These are phyloP conservation scores for Halictus quadricinctus DNA, from an alignment of 2,888 invertebrate species.

Conservation along the genomic window DNA sequence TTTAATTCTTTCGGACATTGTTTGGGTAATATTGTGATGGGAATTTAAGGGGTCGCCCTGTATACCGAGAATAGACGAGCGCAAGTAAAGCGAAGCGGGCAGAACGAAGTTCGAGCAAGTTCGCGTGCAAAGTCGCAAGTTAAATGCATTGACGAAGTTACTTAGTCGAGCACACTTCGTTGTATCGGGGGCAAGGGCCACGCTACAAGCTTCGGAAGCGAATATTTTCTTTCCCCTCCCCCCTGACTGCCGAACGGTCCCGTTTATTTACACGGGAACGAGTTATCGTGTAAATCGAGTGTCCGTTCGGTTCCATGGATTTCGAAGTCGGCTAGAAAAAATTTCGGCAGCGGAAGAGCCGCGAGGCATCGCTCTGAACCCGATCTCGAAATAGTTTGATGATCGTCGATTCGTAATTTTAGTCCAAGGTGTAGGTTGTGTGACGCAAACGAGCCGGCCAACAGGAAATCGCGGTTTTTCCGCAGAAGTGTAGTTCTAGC, in stretches of 20 bases:
- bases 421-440: conserved; percentile 78
- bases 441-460: conserved; percentile 75
- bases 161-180: neutral
- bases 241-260: neutral
- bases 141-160: conserved; percentile 4
- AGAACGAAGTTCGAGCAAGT: neutral
- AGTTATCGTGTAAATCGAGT: conserved; percentile 19
- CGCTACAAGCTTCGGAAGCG: neutral
- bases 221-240: neutral
- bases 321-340: conserved; percentile 24
- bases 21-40: neutral
- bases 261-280: conserved; percentile 15
- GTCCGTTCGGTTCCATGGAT: conserved; percentile 1
- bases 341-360: conserved; percentile 9
- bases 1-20: neutral
- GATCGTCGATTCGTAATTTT: conserved; percentile 76
- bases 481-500: no score
- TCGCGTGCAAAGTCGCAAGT: conserved; percentile 1
- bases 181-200: neutral
- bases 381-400: conserved; percentile 73
- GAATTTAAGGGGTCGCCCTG: neutral
- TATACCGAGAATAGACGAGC: neutral
- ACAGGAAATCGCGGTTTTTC: conserved; percentile 70
- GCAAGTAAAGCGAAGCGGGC: neutral
- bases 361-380: conserved; percentile 35